Conservation (phyloP, 2,888 invertebrate species). For the Drosophila mulleri region DNA sequence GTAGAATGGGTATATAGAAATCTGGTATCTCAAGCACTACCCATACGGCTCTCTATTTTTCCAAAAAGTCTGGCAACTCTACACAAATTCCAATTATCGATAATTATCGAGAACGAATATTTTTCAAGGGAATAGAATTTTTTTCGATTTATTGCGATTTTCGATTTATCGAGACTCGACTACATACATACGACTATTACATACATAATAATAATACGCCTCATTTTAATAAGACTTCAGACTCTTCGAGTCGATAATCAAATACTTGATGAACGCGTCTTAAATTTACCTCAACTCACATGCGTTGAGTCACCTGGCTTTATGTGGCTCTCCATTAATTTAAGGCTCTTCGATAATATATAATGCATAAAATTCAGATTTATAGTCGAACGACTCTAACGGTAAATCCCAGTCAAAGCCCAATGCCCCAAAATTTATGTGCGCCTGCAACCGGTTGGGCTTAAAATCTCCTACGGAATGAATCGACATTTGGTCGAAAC, state of each 20-base stretch:
- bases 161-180: too few relatives aligned
- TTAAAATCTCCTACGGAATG: conserved; percentile 38
- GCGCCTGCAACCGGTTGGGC: conserved; percentile 51
- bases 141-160: too few relatives aligned
- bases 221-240: not conserved
- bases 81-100: too few relatives aligned
- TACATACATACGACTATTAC: too few relatives aligned
- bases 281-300: not conserved
- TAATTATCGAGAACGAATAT: too few relatives aligned
- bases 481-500: conserved; percentile 27
- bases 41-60: not conserved
- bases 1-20: too few relatives aligned
- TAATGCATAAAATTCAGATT: conserved; percentile 53
- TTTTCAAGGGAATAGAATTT: too few relatives aligned
- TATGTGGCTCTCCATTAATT: conserved; percentile 45
- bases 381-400: conserved; percentile 58
- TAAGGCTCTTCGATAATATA: conserved; percentile 41
- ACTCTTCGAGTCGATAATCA: not conserved
- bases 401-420: conserved; percentile 63
- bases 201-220: not conserved
- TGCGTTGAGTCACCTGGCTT: conserved; percentile 29
- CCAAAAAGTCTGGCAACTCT: too few relatives aligned
- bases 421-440: conserved; percentile 44
- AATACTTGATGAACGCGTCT: conserved; percentile 2
- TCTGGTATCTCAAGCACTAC: not conserved